Evolutionary conservation across 2,888 invertebrate species (phyloP), one percentile per base, ranked within the genome.

Genomic region (Dasysyrphus tricinctus): DNA sequence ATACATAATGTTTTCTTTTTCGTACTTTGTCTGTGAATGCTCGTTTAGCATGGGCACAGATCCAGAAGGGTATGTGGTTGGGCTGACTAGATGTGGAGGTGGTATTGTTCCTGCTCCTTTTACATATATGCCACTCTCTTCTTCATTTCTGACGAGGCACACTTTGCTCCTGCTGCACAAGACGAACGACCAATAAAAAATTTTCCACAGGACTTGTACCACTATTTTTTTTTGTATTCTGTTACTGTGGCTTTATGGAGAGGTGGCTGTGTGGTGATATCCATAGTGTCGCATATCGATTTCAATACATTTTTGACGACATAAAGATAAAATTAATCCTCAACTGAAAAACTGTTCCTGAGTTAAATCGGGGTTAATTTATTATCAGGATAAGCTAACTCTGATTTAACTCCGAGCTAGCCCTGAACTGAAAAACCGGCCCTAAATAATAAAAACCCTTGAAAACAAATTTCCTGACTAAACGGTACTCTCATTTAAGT

Each of bases 101-200:
- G 39, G 12, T 11, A 8, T 11, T 44, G 57, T 29, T 59, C 56
- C n/a, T 70, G 61, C 56, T 69, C 63, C 74, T 65, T 78, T 78
- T 70, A 12, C 37, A 51, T 29, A 29, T 67, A 74, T 81, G 70
- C 54, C 61, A 56, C 14, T 12, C 24, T 80, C 72, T 51, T 72
- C 72, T 82, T 69, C 16, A 59, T 42, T 78, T 63, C 65, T 16
- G 32, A n/a, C 5, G 69, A 67, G 77, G 80, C 51, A 69, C 73
- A 81, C 61, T 82, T 9, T 54, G 29, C 54, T 54, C 3, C 14
- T 54, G 29, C 42, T 57, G 72, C 67, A 75, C 74, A 82, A 86
- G 82, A 86, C 82, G 82, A 75, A 86, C 70, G 78, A 86, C 82
- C 82, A 78, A 82, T 86, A 86, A 86, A 86, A 86, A 79, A 79